A percentile compares a stretch with the other conserved stretches of the same genome.
Conservation (phyloP, 2,113 vertebrate species). For the Procavia capensis region DNA sequence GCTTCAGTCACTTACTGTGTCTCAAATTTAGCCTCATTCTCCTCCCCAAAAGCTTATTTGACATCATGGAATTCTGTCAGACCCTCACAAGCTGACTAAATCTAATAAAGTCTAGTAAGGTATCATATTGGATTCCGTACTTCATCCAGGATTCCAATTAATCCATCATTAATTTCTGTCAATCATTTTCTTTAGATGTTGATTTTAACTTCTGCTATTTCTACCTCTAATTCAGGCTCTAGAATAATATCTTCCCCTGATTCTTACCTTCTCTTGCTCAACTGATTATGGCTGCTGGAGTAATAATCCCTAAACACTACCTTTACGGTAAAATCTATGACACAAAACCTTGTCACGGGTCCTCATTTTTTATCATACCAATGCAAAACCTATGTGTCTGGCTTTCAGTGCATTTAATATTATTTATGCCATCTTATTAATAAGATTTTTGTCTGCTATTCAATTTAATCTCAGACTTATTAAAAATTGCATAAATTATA, state of each 20-base stretch:
- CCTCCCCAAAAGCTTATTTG: neutral
- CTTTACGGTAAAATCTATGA: neutral
- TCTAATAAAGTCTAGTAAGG: neutral
- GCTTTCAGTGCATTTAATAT: neutral
- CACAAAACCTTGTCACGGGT: neutral
- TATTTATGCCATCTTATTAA: neutral
- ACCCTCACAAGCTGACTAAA: neutral
- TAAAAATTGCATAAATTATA: neutral
- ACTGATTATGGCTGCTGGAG: neutral
- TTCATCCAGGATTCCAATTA: neutral
- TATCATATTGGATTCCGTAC: neutral
- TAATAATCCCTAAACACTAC: neutral
- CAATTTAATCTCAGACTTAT: slow-evolving; percentile 32
- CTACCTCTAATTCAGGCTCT: neutral
- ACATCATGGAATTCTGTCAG: neutral
- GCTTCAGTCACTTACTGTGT: neutral
- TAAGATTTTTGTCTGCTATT: neutral
- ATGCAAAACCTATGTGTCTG: neutral
- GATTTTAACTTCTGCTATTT: neutral
- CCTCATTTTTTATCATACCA: neutral
- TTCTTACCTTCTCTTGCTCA: neutral
- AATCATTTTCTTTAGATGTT: neutral
- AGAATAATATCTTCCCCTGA: neutral
- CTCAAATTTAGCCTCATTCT: neutral
- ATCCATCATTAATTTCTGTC: neutral